Percentiles rank a stretch among this genome's conserved stretches.
Evolutionary conservation across 1,140 invertebrate genomes (phyloP).

Genomic region (Aphaenogaster floridana): DNA sequence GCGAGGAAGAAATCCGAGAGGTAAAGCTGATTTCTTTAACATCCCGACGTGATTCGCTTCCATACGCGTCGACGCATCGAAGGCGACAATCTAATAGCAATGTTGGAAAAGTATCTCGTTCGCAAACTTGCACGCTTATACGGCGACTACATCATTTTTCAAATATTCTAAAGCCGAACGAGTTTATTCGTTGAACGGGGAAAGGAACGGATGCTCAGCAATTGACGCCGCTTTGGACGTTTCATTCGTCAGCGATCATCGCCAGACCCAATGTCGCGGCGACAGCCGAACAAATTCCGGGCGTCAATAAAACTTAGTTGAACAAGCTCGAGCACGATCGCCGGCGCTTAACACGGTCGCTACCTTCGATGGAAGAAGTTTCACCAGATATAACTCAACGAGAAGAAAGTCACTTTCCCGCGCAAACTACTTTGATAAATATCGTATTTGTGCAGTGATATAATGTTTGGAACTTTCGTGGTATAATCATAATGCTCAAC

Average conservation of each 20-base stretch:
- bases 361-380: slow-evolving; percentile 55
- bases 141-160: slow-evolving; percentile 19
- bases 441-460: slow-evolving; percentile 68
- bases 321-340: slow-evolving; percentile 44
- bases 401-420: slow-evolving; percentile 53
- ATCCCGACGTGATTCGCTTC: slow-evolving; percentile 35
- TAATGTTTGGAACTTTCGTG: slow-evolving; percentile 60
- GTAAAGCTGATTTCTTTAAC: slow-evolving; percentile 55
- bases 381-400: slow-evolving; percentile 32
- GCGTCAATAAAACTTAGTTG: slow-evolving; percentile 53
- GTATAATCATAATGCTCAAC: slow-evolving; percentile 57
- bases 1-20: slow-evolving; percentile 46
- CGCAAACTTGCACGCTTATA: not conserved
- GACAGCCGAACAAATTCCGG: slow-evolving; percentile 25
- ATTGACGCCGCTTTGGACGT: slow-evolving; percentile 13
- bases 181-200: not conserved
- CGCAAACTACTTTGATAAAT: slow-evolving; percentile 62
- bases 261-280: not conserved
- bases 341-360: slow-evolving; percentile 28
- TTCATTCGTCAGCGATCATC: slow-evolving; percentile 36
- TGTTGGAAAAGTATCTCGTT: slow-evolving; percentile 22
- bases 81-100: slow-evolving; percentile 26
- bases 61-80: not conserved
- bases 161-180: slow-evolving; percentile 6
- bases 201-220: not conserved